These are phyloP conservation scores for Strix occidentalis DNA, from an alignment of 2,797 vertebrate genomes.

Conservation along the genomic window DNA sequence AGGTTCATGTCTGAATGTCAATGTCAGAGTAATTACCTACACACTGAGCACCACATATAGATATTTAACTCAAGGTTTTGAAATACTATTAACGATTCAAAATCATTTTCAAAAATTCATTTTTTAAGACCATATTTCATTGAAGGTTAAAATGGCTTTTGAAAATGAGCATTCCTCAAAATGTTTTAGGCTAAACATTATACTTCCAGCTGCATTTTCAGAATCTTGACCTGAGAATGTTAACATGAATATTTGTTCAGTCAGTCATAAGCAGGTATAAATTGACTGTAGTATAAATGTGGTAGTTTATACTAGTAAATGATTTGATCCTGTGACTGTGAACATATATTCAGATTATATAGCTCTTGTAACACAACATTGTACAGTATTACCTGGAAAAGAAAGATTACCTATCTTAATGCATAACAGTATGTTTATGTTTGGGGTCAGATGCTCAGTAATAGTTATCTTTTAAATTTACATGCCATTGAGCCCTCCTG, in stretches of 20 bases:
- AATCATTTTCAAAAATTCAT: neutral
- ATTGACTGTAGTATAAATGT: neutral
- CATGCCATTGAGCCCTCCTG: neutral
- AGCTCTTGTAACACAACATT: neutral
- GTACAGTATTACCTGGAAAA: neutral
- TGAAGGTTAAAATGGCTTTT: neutral
- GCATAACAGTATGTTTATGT: neutral
- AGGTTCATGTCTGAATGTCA: neutral
- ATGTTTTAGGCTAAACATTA: neutral
- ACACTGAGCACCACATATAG: neutral
- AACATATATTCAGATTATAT: neutral
- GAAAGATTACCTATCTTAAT: neutral
- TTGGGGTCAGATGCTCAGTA: neutral
- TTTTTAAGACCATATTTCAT: neutral
- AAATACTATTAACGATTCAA: accelerated
- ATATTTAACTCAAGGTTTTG: neutral
- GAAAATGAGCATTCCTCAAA: neutral
- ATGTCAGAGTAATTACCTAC: neutral
- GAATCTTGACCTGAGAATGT: neutral
- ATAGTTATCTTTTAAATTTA: neutral
- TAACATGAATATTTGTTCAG: neutral
- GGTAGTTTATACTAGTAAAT: neutral
- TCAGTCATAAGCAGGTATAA: neutral
- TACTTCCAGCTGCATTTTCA: neutral
- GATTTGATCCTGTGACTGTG: neutral